phyloP scores from a whole-genome alignment of 2,888 invertebrate genomes.

The Lithophane semibrunnea region DNA sequence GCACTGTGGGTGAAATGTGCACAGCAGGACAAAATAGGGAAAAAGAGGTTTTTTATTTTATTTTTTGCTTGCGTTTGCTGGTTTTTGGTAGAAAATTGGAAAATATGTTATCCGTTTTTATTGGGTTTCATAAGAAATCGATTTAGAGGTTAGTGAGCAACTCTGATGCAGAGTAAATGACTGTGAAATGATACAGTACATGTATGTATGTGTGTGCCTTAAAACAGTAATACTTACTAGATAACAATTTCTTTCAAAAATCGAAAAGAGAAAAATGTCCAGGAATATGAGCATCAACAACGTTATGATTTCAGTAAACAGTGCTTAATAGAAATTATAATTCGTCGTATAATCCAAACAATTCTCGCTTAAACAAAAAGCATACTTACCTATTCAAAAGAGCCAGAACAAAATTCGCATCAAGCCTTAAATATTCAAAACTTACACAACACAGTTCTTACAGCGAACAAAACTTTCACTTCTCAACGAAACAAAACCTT shows the following conservation, averaged over 20 bases:
- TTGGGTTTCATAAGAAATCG: not conserved
- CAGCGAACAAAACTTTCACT: conserved; percentile 6
- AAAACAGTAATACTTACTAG: not conserved
- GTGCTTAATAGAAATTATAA: not conserved
- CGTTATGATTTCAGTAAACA: not conserved
- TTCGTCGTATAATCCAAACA: too few species aligned
- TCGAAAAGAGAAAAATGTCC: not conserved
- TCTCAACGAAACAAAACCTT: conserved; percentile 27
- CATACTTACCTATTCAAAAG: not conserved
- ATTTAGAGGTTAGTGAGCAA: not conserved
- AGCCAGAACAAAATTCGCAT: not conserved
- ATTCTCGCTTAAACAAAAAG: not conserved
- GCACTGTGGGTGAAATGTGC: conserved; percentile 62
- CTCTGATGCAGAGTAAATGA: not conserved
- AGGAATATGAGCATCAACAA: not conserved
- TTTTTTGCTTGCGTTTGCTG: not conserved
- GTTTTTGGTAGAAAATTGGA: not conserved
- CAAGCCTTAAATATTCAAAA: not conserved
- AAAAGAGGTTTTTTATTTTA: not conserved
- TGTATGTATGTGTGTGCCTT: too few species aligned
- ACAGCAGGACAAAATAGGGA: conserved; percentile 28
- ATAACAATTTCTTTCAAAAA: not conserved
- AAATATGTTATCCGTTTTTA: not conserved
- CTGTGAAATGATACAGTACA: not conserved
- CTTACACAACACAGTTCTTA: not conserved